Evolutionary conservation across 2,797 vertebrate species (phyloP).

Genomic region (Poecilia gillii): DNA sequence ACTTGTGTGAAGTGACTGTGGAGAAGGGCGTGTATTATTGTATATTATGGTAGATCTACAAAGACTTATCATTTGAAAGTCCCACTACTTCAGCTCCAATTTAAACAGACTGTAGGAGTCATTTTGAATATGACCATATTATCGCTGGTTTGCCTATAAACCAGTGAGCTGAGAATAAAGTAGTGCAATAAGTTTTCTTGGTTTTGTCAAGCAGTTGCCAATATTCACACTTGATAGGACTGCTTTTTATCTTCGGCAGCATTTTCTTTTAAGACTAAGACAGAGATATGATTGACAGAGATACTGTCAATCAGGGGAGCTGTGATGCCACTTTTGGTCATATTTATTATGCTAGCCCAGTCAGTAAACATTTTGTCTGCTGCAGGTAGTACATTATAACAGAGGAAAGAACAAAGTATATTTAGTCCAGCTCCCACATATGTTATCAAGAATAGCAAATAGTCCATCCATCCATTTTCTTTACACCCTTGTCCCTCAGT

Average conservation of each 20-base stretch:
- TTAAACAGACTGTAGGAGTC: constrained; percentile 40
- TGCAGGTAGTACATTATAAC: neutral
- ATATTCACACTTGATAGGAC: neutral
- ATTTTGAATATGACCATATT: constrained; percentile 34
- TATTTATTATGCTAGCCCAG: neutral
- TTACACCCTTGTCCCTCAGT: too few relatives aligned
- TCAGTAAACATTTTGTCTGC: neutral
- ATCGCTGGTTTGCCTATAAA: constrained; percentile 21
- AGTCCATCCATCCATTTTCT: neutral
- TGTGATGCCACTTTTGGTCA: neutral
- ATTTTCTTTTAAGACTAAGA: neutral
- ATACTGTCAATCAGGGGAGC: neutral
- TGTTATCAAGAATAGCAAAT: neutral
- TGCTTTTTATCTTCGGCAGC: neutral
- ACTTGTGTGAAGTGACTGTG: constrained; percentile 4
- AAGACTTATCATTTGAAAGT: constrained; percentile 34
- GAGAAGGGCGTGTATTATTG: constrained; percentile 4
- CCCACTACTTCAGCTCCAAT: constrained; percentile 28
- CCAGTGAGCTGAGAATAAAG: neutral
- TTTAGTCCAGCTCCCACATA: neutral
- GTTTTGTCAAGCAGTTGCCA: neutral
- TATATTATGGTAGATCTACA: constrained; percentile 36
- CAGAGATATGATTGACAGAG: neutral
- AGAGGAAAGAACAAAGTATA: neutral
- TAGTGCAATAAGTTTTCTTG: neutral